Percentiles rank a stretch among this genome's conserved stretches.
Evolutionary conservation across 2,888 invertebrate genomes (phyloP).

Genomic region (Eupithecia subfuscata): DNA sequence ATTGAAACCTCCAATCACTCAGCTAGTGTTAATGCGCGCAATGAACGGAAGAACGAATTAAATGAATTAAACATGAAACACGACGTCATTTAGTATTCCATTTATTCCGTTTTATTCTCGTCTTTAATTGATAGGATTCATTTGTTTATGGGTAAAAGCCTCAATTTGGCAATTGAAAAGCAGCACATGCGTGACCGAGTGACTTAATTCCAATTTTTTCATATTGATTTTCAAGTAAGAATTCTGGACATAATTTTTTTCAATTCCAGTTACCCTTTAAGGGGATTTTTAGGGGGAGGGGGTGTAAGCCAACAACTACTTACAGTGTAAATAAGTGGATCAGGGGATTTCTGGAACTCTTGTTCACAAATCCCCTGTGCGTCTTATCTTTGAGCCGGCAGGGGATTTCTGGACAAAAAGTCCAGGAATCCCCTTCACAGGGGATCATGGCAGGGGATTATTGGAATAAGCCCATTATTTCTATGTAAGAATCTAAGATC

Average conservation of each 20-base stretch:
- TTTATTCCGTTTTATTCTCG: conserved; percentile 20
- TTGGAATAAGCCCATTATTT: not conserved
- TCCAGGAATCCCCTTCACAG: too few species aligned
- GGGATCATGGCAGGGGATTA: too few species aligned
- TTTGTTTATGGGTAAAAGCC: not conserved
- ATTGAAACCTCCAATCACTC: conserved; percentile 32
- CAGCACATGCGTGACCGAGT: not conserved
- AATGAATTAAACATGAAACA: conserved; percentile 36
- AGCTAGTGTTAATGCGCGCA: conserved; percentile 32
- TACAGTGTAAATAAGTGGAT: too few species aligned
- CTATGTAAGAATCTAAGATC: not conserved
- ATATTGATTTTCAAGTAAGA: too few species aligned
- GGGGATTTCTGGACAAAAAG: too few species aligned
- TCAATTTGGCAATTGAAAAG: not conserved
- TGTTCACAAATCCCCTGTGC: too few species aligned
- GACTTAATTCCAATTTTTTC: not conserved
- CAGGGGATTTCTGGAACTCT: too few species aligned
- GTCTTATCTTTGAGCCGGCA: too few species aligned
- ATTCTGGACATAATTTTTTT: too few species aligned
- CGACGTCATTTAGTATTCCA: conserved; percentile 30
- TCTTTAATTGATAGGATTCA: conserved; percentile 15
- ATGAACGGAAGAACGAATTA: conserved; percentile 34
- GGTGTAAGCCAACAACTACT: too few species aligned
- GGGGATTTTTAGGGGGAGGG: too few species aligned
- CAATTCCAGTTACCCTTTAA: too few species aligned